Evolutionary conservation across 2,113 vertebrate species (phyloP), one percentile per base, ranked within the genome.

Genomic region (Piprites chloris): DNA sequence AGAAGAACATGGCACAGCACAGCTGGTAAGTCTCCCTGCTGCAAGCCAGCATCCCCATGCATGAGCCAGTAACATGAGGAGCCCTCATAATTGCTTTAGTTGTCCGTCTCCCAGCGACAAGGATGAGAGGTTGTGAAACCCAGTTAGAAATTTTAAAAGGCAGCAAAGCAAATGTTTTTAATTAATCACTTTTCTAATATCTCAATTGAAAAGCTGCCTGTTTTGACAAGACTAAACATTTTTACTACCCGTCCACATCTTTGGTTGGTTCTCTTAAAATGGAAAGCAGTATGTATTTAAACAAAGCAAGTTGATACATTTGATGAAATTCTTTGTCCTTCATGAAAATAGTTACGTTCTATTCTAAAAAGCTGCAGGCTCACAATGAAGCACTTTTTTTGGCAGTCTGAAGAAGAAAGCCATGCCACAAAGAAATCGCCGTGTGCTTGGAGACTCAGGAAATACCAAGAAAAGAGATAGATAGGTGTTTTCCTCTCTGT

Each of bases 21-120:
- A n/a, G 24, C 44, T 65, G 47, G 11, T 5, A 9, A 1, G 0
- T 46, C 33, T 71, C 37, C 32, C 42, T 22, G 8, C 52, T 63
- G 47, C 71, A 61, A 71, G 75, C 9, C 71, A 41, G 46, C 44
- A 58, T 39, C 44, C 49, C 18, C n/a, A 12, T 30, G 44, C 59
- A 30, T 5, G 11, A 53, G 33, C 49, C 18, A 13, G 18, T 41
- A 65, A 20, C 33, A 42, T 0, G 0, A 69, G 50, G 23, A 61
- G 18, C 7, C 23, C n/a, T 58, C 4, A 2, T 28, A 65, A 52
- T 44, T 63, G 42, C 55, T 47, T 55, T 6, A 61, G 30, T 27
- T 58, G 68, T 7, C 49, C 3, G 0, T 50, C 39, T 30, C 13
- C 23, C n/a, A 39, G 59, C 13, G 18, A 46, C 2, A 3, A 76